A percentile compares a stretch with the other conserved stretches of the same genome.
Evolutionary conservation across 2,113 vertebrate species (phyloP).

Genomic region (Aphyosemion australe): DNA sequence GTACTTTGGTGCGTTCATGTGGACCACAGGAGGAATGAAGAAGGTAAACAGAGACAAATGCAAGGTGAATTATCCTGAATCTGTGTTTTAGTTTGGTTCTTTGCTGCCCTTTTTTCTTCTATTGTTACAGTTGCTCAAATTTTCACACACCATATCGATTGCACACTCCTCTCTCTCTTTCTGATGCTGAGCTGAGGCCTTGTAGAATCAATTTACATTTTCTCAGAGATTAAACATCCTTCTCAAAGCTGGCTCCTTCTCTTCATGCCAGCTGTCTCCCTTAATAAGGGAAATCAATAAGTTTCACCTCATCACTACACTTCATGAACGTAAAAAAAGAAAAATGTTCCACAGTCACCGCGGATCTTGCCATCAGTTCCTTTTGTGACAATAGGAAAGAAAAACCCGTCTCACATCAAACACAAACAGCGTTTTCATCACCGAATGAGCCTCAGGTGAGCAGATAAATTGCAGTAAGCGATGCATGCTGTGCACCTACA

Average conservation of each 20-base stretch:
- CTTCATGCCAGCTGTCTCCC: constrained; percentile 12
- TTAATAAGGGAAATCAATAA: constrained; percentile 23
- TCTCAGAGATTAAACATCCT: constrained; percentile 12
- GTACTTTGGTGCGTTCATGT: constrained; percentile 6
- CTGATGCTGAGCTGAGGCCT: background rate
- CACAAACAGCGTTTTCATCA: constrained; percentile 8
- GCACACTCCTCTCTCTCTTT: background rate
- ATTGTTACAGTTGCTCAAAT: background rate
- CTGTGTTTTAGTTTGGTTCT: background rate
- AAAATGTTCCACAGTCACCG: background rate
- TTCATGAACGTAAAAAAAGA: background rate
- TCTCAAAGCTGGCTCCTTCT: background rate
- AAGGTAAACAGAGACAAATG: background rate
- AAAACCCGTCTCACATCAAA: constrained; percentile 2
- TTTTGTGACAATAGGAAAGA: background rate
- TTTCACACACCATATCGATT: background rate
- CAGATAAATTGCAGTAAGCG: constrained; percentile 8
- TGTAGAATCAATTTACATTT: constrained; percentile 20
- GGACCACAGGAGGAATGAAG: background rate
- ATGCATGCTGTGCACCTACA: constrained; percentile 8
- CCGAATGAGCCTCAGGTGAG: constrained; percentile 39
- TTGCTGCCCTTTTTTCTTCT: background rate
- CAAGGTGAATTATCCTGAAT: background rate
- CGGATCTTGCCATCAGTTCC: background rate
- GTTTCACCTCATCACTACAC: constrained; percentile 19